These are phyloP conservation scores for Vicugna pacos DNA, from an alignment of 2,113 vertebrate species.

Conservation along the genomic window DNA sequence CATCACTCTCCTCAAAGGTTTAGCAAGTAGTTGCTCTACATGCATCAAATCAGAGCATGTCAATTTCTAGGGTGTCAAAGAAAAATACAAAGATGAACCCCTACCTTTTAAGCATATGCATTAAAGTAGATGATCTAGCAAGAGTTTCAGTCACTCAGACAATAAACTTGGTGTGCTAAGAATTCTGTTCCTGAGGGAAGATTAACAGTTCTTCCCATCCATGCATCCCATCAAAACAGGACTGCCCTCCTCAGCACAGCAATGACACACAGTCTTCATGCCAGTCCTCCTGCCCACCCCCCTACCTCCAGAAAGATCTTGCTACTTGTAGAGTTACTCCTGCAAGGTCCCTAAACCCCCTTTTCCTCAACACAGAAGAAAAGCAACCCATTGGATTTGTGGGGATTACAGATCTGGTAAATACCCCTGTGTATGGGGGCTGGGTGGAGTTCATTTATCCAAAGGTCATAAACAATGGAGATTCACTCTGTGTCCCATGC, in stretches of 20 bases:
- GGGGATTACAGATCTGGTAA: background rate
- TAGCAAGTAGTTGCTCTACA: background rate
- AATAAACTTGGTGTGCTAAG: background rate
- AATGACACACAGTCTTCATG: background rate
- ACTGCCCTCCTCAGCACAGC: background rate
- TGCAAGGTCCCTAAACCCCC: background rate
- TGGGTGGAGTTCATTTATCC: background rate
- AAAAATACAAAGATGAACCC: background rate
- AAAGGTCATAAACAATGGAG: background rate
- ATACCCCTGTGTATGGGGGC: background rate
- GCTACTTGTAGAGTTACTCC: background rate
- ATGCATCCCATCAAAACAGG: rapidly evolving
- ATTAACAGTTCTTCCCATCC: background rate
- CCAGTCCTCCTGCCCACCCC: background rate
- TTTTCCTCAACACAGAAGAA: background rate
- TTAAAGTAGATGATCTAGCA: background rate
- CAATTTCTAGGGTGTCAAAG: background rate
- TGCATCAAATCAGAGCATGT: background rate
- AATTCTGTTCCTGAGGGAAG: background rate
- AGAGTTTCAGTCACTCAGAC: background rate
- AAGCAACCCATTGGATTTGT: background rate
- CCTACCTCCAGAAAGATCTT: background rate
- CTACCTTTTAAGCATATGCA: background rate
- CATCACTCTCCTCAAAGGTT: background rate
- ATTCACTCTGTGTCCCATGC: background rate